Conservation (phyloP, 2,113 vertebrate species). For the Psittacula cyanocephala region DNA sequence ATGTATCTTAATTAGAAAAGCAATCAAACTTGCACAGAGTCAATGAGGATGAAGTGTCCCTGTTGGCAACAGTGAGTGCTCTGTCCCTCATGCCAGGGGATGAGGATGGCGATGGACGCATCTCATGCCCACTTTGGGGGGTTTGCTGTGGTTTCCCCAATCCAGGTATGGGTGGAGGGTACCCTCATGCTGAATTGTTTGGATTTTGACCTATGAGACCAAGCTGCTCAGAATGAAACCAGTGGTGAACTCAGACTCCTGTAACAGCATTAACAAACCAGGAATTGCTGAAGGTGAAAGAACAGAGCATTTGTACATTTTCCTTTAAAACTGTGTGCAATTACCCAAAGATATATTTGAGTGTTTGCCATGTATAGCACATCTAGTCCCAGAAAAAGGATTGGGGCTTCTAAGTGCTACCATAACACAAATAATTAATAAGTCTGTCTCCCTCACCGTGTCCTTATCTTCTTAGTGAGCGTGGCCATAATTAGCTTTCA, state of each 20-base stretch:
- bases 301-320: slow-evolving; percentile 12
- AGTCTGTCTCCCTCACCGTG: slow-evolving; percentile 1
- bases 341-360: slow-evolving; percentile 26
- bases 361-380: slow-evolving; percentile 12
- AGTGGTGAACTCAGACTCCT: neutral
- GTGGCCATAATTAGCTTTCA: slow-evolving; percentile 46
- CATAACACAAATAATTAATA: slow-evolving; percentile 67
- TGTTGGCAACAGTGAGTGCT: neutral
- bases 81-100: neutral
- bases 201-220: neutral
- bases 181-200: neutral
- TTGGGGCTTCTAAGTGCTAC: slow-evolving; percentile 58
- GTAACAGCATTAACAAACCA: neutral
- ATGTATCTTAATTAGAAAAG: slow-evolving; percentile 70
- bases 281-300: slow-evolving; percentile 4
- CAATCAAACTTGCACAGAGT: slow-evolving; percentile 28
- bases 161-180: neutral
- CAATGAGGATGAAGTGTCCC: neutral
- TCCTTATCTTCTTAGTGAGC: slow-evolving; percentile 30
- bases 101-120: accelerated
- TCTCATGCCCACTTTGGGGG: neutral
- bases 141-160: neutral
- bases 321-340: slow-evolving; percentile 16
- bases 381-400: slow-evolving; percentile 52
- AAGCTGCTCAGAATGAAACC: neutral